phyloP scores from a whole-genome alignment of 2,113 vertebrate genomes.

The Nannospalax galili region DNA sequence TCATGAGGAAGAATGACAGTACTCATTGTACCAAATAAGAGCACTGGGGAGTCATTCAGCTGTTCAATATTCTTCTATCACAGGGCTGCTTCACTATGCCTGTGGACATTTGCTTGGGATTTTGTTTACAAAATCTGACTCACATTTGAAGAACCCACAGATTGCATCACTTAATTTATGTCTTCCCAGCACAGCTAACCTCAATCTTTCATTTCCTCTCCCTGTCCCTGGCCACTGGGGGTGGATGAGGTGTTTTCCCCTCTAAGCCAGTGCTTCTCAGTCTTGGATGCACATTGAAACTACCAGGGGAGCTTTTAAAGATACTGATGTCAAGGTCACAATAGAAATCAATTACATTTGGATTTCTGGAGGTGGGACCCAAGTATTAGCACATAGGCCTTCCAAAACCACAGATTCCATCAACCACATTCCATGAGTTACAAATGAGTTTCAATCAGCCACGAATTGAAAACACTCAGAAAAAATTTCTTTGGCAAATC shows the following conservation, averaged over 20 bases:
- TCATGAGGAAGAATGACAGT: not conserved
- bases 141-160: not conserved
- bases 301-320: no score
- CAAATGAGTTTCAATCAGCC: no score
- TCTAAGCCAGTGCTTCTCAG: no score
- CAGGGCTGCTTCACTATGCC: not conserved
- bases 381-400: not conserved
- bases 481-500: not conserved
- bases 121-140: not conserved
- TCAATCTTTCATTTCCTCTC: not conserved
- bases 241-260: no score
- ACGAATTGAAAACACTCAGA: not conserved
- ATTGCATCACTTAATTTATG: not conserved
- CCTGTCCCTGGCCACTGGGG: no score
- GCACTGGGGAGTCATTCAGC: no score
- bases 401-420: not conserved
- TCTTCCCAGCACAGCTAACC: not conserved
- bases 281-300: no score
- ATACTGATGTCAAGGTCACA: not conserved
- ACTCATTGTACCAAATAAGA: not conserved
- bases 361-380: not conserved
- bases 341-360: not conserved
- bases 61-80: not conserved
- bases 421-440: not conserved
- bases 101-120: no score